Evolutionary conservation across 2,113 vertebrate genomes (phyloP).

Genomic region (Lampris megalopsis): DNA sequence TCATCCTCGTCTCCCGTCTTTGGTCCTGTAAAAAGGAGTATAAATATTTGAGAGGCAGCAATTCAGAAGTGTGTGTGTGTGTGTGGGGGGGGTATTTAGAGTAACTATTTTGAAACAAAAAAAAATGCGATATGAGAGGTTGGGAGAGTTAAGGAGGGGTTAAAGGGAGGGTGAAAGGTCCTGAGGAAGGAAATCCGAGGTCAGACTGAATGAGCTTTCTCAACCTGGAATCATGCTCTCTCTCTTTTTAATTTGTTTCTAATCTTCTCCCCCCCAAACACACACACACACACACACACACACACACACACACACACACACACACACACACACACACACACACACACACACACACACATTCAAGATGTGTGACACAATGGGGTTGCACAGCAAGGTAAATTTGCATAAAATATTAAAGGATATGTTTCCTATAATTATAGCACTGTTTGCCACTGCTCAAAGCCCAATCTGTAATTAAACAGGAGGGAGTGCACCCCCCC

Average conservation of each 20-base stretch:
- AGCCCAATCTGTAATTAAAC: slow-evolving; percentile 91
- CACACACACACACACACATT: slow-evolving; percentile 2
- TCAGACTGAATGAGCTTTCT: slow-evolving; percentile 35
- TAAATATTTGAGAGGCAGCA: slow-evolving; percentile 80
- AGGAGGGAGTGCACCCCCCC: slow-evolving; percentile 76
- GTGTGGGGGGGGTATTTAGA: slow-evolving; percentile 68
- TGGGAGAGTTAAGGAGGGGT: slow-evolving; percentile 48
- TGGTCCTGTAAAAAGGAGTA: slow-evolving; percentile 63
- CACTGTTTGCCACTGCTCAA: slow-evolving; percentile 88
- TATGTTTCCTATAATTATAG: slow-evolving; percentile 93
- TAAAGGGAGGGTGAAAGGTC: slow-evolving; percentile 30
- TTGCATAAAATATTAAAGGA: slow-evolving; percentile 94
- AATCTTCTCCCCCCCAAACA: slow-evolving; percentile 31
- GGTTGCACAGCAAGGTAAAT: slow-evolving; percentile 78
- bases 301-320: slow-evolving; percentile 19
- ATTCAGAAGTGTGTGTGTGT: slow-evolving; percentile 59
- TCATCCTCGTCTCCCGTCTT: slow-evolving; percentile 54
- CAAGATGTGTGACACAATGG: slow-evolving; percentile 72
- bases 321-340: slow-evolving; percentile 26
- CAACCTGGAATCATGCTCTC: background rate
- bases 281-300: background rate
- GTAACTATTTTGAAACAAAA: slow-evolving; percentile 66
- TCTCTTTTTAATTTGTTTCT: slow-evolving; percentile 31
- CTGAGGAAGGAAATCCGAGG: slow-evolving; percentile 26
- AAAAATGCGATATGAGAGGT: slow-evolving; percentile 68